Conservation (phyloP, 2,113 vertebrate genomes). For the Arothron firmamentum region DNA sequence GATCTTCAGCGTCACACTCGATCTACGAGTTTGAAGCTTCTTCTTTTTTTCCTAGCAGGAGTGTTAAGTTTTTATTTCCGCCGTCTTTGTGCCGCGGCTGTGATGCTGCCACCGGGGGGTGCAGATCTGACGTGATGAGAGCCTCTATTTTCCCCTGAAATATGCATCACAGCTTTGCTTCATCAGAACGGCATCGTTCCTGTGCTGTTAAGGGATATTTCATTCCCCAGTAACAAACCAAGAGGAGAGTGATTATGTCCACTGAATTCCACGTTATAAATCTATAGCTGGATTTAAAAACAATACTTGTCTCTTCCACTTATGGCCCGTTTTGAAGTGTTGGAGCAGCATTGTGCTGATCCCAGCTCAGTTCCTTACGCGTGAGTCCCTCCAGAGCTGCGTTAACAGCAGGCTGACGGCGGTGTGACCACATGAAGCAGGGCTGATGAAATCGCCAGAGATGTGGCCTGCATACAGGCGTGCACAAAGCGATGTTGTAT, state of each 20-base stretch:
- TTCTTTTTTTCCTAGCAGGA: not conserved
- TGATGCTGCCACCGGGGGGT: slow-evolving; percentile 2
- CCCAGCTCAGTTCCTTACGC: not conserved
- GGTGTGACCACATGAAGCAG: too few relatives aligned
- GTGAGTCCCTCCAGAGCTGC: too few relatives aligned
- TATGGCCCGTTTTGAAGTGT: too few relatives aligned
- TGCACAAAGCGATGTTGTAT: too few relatives aligned
- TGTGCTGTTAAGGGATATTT: not conserved
- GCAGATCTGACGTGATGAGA: not conserved
- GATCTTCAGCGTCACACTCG: too few relatives aligned
- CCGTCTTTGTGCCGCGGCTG: not conserved
- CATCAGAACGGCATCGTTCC: not conserved
- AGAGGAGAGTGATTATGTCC: not conserved
- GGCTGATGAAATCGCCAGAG: too few relatives aligned
- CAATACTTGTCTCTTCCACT: too few relatives aligned
- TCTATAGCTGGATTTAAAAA: too few relatives aligned
- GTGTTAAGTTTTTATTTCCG: slow-evolving; percentile 5
- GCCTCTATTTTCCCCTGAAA: not conserved
- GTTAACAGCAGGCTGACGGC: too few relatives aligned
- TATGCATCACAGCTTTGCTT: not conserved
- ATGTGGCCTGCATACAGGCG: too few relatives aligned
- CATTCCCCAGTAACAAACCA: not conserved
- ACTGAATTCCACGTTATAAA: not conserved
- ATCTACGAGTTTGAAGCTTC: too few relatives aligned
- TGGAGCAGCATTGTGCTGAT: slow-evolving; percentile 1